phyloP scores from a whole-genome alignment of 2,113 vertebrate species.

The Ascaphus truei region DNA sequence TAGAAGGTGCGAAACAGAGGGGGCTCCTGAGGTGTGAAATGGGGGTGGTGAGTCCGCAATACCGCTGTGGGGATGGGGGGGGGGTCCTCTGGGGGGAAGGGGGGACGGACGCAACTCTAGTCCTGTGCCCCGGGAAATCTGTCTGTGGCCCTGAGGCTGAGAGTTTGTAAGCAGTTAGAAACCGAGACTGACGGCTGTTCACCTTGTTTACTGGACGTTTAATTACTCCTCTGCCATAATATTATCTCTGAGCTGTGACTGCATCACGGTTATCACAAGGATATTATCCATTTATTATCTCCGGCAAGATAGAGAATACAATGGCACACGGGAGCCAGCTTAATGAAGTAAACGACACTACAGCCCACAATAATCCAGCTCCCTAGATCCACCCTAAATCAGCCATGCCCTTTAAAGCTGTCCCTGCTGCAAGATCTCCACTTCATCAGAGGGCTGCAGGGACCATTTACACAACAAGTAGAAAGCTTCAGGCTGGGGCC shows the following conservation, averaged over 20 bases:
- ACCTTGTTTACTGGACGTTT: conserved; percentile 79
- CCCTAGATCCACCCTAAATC: conserved; percentile 52
- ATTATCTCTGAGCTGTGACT: conserved; percentile 77
- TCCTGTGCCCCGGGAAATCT: too few species aligned
- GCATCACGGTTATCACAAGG: conserved; percentile 69
- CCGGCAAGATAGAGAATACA: conserved; percentile 72
- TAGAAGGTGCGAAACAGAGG: too few species aligned
- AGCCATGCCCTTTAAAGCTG: conserved; percentile 64
- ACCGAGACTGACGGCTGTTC: conserved; percentile 42
- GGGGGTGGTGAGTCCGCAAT: too few species aligned
- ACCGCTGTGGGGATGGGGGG: too few species aligned
- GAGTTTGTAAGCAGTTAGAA: conserved; percentile 60
- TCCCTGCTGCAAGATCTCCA: conserved; percentile 44
- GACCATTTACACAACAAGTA: background rate
- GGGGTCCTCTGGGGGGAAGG: too few species aligned
- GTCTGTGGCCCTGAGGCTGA: conserved; percentile 42
- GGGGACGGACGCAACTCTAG: too few species aligned
- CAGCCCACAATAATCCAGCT: conserved; percentile 58
- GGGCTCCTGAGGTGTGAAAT: too few species aligned
- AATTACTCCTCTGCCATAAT: conserved; percentile 77
- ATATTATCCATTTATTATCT: conserved; percentile 79
- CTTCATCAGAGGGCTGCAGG: conserved; percentile 31
- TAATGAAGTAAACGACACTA: conserved; percentile 74
- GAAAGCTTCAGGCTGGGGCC: background rate
- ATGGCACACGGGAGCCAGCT: conserved; percentile 67